Conservation (phyloP, 1,140 invertebrate genomes). For the Rhysida immarginata region DNA sequence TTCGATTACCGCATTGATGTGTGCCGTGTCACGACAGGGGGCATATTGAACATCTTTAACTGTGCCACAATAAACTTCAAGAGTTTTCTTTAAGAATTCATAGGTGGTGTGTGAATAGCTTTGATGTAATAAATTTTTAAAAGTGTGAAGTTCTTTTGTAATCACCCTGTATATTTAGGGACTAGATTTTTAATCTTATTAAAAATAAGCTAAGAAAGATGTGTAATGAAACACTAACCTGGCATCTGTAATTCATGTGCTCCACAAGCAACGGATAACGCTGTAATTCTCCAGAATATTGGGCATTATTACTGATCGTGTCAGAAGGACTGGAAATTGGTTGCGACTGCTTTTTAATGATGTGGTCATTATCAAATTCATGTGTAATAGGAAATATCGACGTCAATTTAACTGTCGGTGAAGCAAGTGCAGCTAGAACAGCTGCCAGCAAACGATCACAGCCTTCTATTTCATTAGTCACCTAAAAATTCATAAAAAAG, state of each 20-base stretch:
- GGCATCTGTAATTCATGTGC: slow-evolving; percentile 59
- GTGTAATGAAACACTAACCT: slow-evolving; percentile 29
- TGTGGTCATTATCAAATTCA: slow-evolving; percentile 35
- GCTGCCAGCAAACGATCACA: slow-evolving; percentile 57
- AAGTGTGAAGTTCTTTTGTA: too few relatives aligned
- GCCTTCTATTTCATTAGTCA: slow-evolving; percentile 17
- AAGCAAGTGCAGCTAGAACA: slow-evolving; percentile 61
- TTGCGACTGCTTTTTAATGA: slow-evolving; percentile 15
- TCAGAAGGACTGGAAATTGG: slow-evolving; percentile 4
- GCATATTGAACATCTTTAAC: too few relatives aligned
- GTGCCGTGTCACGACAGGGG: too few relatives aligned
- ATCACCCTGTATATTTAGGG: too few relatives aligned
- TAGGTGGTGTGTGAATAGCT: too few relatives aligned
- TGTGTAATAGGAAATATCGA: slow-evolving; percentile 55
- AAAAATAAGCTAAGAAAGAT: too few relatives aligned
- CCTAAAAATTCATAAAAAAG: too few relatives aligned
- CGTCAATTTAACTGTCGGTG: slow-evolving; percentile 56
- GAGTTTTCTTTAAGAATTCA: too few relatives aligned
- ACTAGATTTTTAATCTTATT: too few relatives aligned
- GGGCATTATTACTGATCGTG: slow-evolving; percentile 14
- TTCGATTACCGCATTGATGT: too few relatives aligned
- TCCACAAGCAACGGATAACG: slow-evolving; percentile 63
- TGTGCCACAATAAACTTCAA: too few relatives aligned
- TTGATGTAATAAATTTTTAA: too few relatives aligned
- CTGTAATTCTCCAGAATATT: slow-evolving; percentile 41